These are phyloP conservation scores for Zoanthus gigantus DNA, from an alignment of 92 coral and sea anemone species.

Conservation along the genomic window DNA sequence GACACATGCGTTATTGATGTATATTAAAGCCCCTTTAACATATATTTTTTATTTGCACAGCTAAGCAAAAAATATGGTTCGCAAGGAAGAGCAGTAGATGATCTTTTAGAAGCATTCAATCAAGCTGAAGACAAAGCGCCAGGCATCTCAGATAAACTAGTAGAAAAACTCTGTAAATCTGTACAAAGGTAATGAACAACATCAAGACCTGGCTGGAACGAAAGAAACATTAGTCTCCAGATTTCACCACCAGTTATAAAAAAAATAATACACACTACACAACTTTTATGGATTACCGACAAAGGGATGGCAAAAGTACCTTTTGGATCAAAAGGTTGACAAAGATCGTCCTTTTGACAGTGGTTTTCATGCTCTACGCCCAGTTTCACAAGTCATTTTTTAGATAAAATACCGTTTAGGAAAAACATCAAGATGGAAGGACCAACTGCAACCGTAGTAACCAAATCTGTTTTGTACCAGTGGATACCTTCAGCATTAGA, in stretches of 20 bases:
- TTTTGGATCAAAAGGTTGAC: background rate
- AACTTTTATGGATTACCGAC: background rate
- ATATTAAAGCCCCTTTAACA: background rate
- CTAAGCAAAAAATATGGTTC: constrained; percentile 79
- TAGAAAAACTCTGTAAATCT: constrained; percentile 80
- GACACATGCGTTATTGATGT: no score
- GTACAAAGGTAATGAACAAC: constrained; percentile 75
- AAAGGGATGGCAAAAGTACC: background rate
- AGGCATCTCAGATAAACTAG: constrained; percentile 87
- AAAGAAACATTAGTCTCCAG: background rate
- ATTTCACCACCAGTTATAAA: background rate
- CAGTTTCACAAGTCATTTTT: background rate
- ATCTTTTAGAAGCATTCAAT: constrained; percentile 81
- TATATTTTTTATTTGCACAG: constrained; percentile 53
- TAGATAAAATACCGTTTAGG: background rate
- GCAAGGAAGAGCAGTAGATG: constrained; percentile 78
- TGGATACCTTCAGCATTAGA: background rate
- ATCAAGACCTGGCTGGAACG: background rate
- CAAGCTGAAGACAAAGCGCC: constrained; percentile 88
- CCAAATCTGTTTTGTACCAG: background rate
- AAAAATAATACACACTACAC: background rate
- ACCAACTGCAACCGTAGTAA: background rate
- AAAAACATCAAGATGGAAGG: background rate
- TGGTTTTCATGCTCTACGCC: background rate
- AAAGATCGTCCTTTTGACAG: background rate